Percentiles rank a stretch among this genome's conserved stretches.
These are phyloP conservation scores for Trididemnum miniatum DNA, from an alignment of 23 tunicate species.

Conservation along the genomic window DNA sequence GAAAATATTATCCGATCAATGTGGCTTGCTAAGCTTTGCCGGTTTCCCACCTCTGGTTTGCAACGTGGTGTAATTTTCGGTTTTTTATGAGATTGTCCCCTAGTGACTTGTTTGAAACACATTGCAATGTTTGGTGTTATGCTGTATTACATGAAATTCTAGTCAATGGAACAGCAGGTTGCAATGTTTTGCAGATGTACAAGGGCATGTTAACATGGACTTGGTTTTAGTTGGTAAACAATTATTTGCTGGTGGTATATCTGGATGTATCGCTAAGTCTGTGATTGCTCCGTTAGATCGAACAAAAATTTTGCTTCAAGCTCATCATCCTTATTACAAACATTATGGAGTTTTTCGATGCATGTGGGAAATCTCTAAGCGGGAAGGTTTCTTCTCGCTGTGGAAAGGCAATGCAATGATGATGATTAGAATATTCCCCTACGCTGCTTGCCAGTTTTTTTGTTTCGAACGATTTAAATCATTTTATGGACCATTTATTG, in stretches of 20 bases:
- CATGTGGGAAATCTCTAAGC: conserved; percentile 49
- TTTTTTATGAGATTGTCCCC: too few species aligned
- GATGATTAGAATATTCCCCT: conserved; percentile 93
- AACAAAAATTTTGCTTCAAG: conserved; percentile 87
- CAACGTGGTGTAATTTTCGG: too few species aligned
- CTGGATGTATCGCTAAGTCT: conserved; percentile 86
- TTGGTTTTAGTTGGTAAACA: conserved; percentile 18
- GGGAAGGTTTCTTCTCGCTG: conserved; percentile 76
- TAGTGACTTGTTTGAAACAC: too few species aligned
- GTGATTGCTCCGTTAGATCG: conserved; percentile 87
- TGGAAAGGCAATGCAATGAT: conserved; percentile 97
- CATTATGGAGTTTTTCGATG: conserved; percentile 71
- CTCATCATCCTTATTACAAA: conserved; percentile 81
- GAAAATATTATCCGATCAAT: too few species aligned
- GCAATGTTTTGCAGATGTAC: too few species aligned
- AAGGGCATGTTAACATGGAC: conserved; percentile 11
- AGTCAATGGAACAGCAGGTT: too few species aligned
- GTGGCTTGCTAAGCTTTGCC: too few species aligned
- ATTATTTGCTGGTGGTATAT: conserved; percentile 76
- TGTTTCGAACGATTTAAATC: conserved; percentile 51
- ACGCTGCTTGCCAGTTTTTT: conserved; percentile 78
- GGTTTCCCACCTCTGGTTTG: too few species aligned
- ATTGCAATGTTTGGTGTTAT: too few species aligned
- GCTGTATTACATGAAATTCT: too few species aligned
- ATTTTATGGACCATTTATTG: conserved; percentile 34